Base-by-base conservation (phyloP, 2,888 invertebrate genomes). In the Marasmarcha lunaedactyla region DNA sequence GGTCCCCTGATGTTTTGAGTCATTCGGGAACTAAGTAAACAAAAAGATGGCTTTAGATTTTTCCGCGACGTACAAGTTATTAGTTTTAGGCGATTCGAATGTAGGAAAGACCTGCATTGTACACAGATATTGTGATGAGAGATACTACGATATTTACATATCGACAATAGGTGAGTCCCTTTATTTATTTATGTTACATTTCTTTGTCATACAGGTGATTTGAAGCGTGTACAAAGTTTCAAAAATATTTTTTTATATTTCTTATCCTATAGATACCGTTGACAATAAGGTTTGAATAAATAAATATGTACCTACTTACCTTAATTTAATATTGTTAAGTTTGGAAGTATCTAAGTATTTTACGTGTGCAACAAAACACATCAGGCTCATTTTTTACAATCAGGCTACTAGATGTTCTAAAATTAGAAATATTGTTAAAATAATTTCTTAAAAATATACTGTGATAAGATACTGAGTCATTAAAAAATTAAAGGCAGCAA, bases 41-140 rank as follows among this genome's bases (percentile, higher is more conserved):
- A 76, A 71, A 70, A 92, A 30, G 20, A 70, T 92, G 92, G 92
- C 92, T 86, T 85, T 92, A 67, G 92, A 93, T 74, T 93, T 92
- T 77, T 90, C 92, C 59, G 91, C 92, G 51, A 94, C 93, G 50
- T 94, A 93, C 72, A 94, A 94, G 83, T 88, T 94, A 50, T 84
- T 94, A 60, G 93, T 94, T 58, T 84, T 94, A 62, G 94, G 94
- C 42, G 94, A 94, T 83, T 93, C 93, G 39, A 94, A 94, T 84
- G 94, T 94, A 46, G 94, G 94, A 12, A 94, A 94, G 85, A 94
- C 94, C 44, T 94, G 94, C 76, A 92, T 94, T 55, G 93, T 94
- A 57, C 94, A 94, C 71, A 87, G 94, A 73, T 94, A 93, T 63
- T 94, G 94, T 69, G 94, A 94, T 70, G 94, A 94, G 73, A 87